A percentile compares a stretch with the other conserved stretches of the same genome.
Conservation (phyloP, 1,140 invertebrate species). For the Pseudomyrmex gracilis region DNA sequence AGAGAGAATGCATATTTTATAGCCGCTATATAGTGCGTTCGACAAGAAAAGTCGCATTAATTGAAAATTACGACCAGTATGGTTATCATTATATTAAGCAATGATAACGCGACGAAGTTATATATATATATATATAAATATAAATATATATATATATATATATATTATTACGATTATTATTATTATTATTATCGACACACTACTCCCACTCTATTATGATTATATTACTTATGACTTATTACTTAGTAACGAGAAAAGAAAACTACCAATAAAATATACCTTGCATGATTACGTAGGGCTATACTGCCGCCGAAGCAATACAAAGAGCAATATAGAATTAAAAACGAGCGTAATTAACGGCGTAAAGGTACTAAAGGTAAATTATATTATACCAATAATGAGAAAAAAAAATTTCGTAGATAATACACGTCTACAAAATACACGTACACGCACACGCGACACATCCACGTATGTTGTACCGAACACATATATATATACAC, state of each 20-base stretch:
- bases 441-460: conserved; percentile 33
- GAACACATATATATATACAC: conserved; percentile 30
- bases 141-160: too few relatives aligned
- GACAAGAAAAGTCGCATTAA: conserved; percentile 28
- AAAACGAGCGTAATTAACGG: conserved; percentile 75
- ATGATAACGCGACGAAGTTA: conserved; percentile 51
- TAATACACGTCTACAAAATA: conserved; percentile 29
- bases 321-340: conserved; percentile 84
- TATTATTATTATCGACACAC: conserved; percentile 32
- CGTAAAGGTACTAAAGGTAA: conserved; percentile 72
- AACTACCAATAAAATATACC: conserved; percentile 70
- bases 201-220: conserved; percentile 51
- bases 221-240: conserved; percentile 58
- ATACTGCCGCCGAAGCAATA: conserved; percentile 82
- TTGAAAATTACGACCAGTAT: conserved; percentile 53
- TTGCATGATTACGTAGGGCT: conserved; percentile 83
- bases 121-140: background rate
- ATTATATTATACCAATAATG: conserved; percentile 68
- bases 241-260: conserved; percentile 65
- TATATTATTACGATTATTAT: conserved; percentile 37
- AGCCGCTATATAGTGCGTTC: conserved; percentile 45
- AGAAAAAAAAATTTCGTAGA: conserved; percentile 52
- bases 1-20: conserved; percentile 4
- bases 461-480: background rate
- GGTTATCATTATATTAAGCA: conserved; percentile 43